Percentiles rank a stretch among this genome's conserved stretches.
Conservation (phyloP, 2,888 invertebrate genomes). For the Himalopsyche tibetana region DNA sequence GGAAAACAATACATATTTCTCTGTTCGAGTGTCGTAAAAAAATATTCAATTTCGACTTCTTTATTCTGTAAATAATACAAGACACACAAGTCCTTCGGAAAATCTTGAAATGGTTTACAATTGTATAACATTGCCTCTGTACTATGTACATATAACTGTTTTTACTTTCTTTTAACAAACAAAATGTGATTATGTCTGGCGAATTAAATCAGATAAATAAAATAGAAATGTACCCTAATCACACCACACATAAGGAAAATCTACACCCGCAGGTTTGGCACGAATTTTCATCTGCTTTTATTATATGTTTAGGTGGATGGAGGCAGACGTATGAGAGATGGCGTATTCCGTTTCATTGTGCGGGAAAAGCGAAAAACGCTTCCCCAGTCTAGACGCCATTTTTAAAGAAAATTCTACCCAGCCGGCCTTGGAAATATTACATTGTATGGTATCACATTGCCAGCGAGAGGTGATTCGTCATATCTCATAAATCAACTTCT, state of each 20-base stretch:
- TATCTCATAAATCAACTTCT: conserved; percentile 2
- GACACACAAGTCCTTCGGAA: no score
- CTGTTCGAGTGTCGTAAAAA: no score
- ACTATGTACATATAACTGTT: neutral
- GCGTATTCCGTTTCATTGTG: neutral
- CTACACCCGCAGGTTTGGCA: neutral
- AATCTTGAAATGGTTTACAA: no score
- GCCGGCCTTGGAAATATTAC: neutral
- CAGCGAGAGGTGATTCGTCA: neutral
- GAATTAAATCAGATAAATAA: neutral
- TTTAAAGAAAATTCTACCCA: neutral
- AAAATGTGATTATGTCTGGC: neutral
- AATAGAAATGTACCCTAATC: neutral
- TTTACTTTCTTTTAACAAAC: neutral
- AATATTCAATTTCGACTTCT: no score
- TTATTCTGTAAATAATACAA: no score
- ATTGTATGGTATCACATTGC: neutral
- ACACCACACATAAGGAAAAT: neutral
- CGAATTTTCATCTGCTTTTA: conserved; percentile 5
- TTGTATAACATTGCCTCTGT: neutral
- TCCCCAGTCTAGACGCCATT: conserved; percentile 1
- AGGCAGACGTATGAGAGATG: neutral
- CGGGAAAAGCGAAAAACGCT: conserved; percentile 13
- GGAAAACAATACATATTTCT: no score
- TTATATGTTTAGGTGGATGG: neutral